Percentiles rank a stretch among this genome's conserved stretches.
phyloP scores from a whole-genome alignment of 2,113 vertebrate species.

The Ptilonorhynchus violaceus region DNA sequence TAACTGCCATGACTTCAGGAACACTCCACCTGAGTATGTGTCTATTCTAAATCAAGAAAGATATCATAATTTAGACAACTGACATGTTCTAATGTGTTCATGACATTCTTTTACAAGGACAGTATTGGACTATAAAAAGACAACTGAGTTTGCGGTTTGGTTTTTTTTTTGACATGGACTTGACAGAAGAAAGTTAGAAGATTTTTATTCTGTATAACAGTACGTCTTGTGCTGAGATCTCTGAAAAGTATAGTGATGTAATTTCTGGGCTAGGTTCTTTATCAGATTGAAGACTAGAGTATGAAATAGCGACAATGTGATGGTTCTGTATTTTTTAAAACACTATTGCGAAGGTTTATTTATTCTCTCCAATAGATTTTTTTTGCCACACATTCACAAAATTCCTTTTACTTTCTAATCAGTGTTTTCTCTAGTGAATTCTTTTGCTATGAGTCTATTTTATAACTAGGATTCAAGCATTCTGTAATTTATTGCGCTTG shows the following conservation, averaged over 20 bases:
- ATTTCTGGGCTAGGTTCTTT: neutral
- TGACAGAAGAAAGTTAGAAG: neutral
- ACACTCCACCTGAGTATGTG: neutral
- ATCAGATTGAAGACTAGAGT: neutral
- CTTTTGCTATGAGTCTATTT: neutral
- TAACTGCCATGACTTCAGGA: neutral
- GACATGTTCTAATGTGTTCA: neutral
- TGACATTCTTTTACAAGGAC: neutral
- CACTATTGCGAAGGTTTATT: neutral
- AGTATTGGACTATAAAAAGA: neutral
- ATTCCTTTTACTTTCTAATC: neutral
- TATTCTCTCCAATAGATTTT: neutral
- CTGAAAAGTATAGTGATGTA: neutral
- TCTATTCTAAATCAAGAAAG: neutral
- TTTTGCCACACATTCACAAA: neutral
- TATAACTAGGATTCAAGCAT: neutral
- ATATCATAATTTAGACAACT: neutral
- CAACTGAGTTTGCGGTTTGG: neutral
- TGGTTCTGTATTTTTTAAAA: slow-evolving; percentile 4
- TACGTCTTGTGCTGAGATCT: neutral
- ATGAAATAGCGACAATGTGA: neutral
- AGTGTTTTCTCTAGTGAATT: neutral
- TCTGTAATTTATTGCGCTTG: neutral
- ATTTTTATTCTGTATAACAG: neutral
- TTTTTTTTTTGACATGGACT: neutral